Percentiles rank a stretch among this genome's conserved stretches.
These are phyloP conservation scores for Chironomus tepperi DNA, from an alignment of 1,140 invertebrate genomes.

Conservation along the genomic window DNA sequence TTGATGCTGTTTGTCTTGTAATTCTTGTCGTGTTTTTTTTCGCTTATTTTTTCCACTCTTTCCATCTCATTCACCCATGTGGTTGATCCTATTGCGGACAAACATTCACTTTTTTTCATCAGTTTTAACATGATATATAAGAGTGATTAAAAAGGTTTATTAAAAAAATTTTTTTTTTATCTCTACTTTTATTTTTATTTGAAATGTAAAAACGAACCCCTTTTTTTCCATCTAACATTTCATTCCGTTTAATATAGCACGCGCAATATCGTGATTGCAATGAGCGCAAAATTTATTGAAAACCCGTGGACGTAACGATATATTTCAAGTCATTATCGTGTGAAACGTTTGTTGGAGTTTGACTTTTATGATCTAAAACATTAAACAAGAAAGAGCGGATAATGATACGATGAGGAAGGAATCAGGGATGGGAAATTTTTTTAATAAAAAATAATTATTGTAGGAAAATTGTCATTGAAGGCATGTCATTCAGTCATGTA, in stretches of 20 bases:
- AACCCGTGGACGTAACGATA: conserved; percentile 12
- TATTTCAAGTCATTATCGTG: not conserved
- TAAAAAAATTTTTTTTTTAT: conserved; percentile 15
- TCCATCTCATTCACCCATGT: not conserved
- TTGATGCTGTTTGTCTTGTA: conserved; percentile 12
- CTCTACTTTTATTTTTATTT: not conserved
- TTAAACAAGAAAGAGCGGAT: not conserved
- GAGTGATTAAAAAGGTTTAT: conserved; percentile 23
- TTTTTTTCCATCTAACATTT: not conserved
- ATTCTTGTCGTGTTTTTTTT: not conserved
- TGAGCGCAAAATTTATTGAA: conserved; percentile 22
- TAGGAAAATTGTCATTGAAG: too few species aligned
- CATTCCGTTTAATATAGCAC: not conserved
- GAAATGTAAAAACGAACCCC: not conserved
- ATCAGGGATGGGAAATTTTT: not conserved
- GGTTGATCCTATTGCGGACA: conserved; percentile 12
- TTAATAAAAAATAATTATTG: too few species aligned
- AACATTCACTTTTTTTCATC: conserved; percentile 19
- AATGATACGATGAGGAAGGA: not conserved
- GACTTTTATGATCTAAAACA: conserved; percentile 19
- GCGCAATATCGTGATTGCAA: conserved; percentile 11
- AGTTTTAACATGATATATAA: conserved; percentile 22
- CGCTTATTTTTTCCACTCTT: not conserved
- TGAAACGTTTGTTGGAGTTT: not conserved
- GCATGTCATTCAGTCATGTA: too few species aligned